A percentile compares a stretch with the other conserved stretches of the same genome.
phyloP scores from a whole-genome alignment of 2,797 vertebrate species.

The Pseudochaenichthys georgianus region DNA sequence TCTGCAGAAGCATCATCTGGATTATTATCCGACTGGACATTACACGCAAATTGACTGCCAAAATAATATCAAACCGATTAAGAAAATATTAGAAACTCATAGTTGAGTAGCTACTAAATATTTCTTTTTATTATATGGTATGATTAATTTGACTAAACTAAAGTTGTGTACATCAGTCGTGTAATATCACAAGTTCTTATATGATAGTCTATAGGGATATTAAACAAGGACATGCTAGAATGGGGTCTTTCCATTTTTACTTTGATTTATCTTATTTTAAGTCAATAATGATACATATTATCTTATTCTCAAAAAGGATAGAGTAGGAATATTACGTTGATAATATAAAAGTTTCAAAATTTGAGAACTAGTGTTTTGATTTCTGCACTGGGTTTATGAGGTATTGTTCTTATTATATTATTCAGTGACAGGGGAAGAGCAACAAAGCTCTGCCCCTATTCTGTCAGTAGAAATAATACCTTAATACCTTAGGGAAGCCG shows the following conservation, averaged over 20 bases:
- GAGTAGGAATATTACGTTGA: background rate
- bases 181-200: background rate
- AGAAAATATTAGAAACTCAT: background rate
- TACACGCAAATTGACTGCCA: background rate
- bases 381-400: too few species aligned
- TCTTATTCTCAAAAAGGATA: background rate
- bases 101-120: background rate
- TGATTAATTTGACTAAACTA: background rate
- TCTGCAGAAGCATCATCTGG: background rate
- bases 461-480: too few species aligned
- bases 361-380: background rate
- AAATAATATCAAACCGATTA: background rate
- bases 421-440: too few species aligned
- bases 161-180: background rate
- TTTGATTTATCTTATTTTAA: background rate
- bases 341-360: background rate
- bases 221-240: background rate
- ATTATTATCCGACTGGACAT: too few species aligned
- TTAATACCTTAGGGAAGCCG: too few species aligned
- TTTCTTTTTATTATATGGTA: background rate
- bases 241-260: background rate
- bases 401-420: too few species aligned
- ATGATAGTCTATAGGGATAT: background rate
- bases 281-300: background rate
- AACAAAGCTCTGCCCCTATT: too few species aligned